phyloP scores from a whole-genome alignment of 2,113 vertebrate genomes.

The Lamprologus callipterus region DNA sequence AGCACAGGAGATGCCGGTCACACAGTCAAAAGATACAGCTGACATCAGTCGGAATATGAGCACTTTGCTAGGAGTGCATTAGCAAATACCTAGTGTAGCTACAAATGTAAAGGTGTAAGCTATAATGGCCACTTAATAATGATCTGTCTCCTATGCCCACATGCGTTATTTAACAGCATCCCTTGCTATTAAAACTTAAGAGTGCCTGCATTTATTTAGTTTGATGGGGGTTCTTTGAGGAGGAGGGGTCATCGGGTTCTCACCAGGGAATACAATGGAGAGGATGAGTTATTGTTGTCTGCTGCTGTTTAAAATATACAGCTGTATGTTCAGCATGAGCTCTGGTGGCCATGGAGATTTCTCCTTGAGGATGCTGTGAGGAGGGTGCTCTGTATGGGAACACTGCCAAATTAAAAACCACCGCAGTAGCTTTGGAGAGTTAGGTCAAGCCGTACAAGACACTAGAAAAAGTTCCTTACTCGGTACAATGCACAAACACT shows the following conservation, averaged over 20 bases:
- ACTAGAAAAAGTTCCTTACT: not conserved
- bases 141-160: conserved; percentile 13
- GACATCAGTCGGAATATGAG: conserved; percentile 45
- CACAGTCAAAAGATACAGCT: conserved; percentile 13
- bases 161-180: conserved; percentile 2
- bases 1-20: not conserved
- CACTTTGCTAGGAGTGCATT: conserved; percentile 18
- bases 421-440: not conserved
- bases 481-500: not conserved
- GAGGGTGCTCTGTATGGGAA: not conserved
- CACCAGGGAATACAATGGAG: not conserved
- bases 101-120: conserved; percentile 42
- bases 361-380: not conserved
- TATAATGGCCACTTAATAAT: conserved; percentile 8
- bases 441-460: not conserved
- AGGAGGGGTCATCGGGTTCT: not conserved
- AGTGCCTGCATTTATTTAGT: not conserved
- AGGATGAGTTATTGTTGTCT: not conserved
- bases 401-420: not conserved
- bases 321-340: not conserved
- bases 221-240: not conserved
- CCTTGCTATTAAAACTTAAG: not conserved
- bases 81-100: conserved; percentile 17
- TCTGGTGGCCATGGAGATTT: not conserved
- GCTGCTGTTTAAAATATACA: conserved; percentile 7